A percentile compares a stretch with the other conserved stretches of the same genome.
Conservation (phyloP, 2,113 vertebrate species). For the Lophius piscatorius region DNA sequence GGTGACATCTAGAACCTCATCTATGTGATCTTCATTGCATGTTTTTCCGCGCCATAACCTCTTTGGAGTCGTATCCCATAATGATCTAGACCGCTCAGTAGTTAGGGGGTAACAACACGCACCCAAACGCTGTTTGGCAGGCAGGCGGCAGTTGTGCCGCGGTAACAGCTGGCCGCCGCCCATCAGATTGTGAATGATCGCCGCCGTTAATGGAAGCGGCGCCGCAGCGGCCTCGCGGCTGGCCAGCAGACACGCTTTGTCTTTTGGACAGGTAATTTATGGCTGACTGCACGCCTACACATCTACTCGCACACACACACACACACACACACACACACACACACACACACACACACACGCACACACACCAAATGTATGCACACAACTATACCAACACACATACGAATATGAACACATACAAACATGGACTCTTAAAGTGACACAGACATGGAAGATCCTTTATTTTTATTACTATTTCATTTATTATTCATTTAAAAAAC, state of each 20-base stretch:
- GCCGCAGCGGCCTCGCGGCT: constrained; percentile 24
- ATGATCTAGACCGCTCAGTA: too few species aligned
- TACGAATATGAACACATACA: not conserved
- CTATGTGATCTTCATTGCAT: too few species aligned
- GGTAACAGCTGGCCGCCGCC: constrained; percentile 41
- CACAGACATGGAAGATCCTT: too few species aligned
- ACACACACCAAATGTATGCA: too few species aligned
- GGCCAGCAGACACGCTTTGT: constrained; percentile 47
- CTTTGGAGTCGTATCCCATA: too few species aligned
- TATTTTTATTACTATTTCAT: too few species aligned
- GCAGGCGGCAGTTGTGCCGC: constrained; percentile 27
- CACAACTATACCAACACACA: too few species aligned
- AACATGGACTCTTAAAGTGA: too few species aligned
- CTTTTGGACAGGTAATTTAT: constrained; percentile 69
- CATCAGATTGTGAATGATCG: constrained; percentile 60
- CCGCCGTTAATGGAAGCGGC: constrained; percentile 53
- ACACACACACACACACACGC: not conserved
- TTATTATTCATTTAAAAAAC: too few species aligned
- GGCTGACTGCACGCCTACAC: not conserved
- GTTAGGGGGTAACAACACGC: too few species aligned
- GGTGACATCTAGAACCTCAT: too few species aligned
- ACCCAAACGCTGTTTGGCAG: constrained; percentile 44
- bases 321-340: not conserved
- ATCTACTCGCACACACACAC: not conserved
- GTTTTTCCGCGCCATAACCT: too few species aligned